Evolutionary conservation across 2,888 invertebrate species (phyloP).

Genomic region (Brenthis hecate): DNA sequence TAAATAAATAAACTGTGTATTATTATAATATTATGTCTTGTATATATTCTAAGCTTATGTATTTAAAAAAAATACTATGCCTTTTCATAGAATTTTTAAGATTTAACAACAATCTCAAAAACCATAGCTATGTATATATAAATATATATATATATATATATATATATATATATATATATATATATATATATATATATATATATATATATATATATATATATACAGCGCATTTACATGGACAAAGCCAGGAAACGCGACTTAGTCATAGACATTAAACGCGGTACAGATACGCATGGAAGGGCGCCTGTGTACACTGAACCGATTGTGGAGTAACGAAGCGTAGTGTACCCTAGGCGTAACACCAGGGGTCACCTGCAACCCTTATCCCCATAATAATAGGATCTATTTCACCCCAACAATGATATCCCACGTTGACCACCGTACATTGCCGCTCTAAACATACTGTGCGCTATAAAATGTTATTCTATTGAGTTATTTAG

Average conservation of each 20-base stretch:
- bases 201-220: no score
- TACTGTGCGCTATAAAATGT: constrained; percentile 32
- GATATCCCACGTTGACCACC: background rate
- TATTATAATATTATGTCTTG: no score
- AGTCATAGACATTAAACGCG: constrained; percentile 30
- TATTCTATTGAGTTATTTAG: constrained; percentile 37
- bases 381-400: constrained; percentile 11
- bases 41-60: no score
- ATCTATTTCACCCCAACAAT: background rate
- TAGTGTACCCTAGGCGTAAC: constrained; percentile 43
- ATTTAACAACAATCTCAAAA: background rate
- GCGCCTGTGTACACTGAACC: constrained; percentile 41
- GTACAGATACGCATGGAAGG: constrained; percentile 37
- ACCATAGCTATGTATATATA: no score
- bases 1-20: no score
- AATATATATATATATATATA: no score
- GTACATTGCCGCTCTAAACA: constrained; percentile 36
- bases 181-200: no score
- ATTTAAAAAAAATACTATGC: no score
- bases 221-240: constrained; percentile 25
- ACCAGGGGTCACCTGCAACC: constrained; percentile 31
- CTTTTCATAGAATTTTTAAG: no score
- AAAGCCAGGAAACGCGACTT: constrained; percentile 23
- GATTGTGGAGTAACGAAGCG: constrained; percentile 58
- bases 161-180: no score